Evolutionary conservation across 2,888 invertebrate species (phyloP), one percentile per base, ranked within the genome.

Genomic region (Brenthis daphne): DNA sequence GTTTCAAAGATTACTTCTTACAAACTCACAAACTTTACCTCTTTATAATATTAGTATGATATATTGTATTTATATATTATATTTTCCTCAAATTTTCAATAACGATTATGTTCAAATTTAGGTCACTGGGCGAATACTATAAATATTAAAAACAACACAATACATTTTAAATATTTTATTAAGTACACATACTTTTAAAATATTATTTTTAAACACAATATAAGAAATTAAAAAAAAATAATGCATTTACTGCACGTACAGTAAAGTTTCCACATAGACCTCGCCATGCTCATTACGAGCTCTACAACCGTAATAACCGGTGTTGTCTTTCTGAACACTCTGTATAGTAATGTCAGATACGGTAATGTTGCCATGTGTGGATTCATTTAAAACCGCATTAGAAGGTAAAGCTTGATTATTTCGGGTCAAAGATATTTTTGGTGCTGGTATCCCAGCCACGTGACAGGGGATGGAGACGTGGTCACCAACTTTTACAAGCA

Each of bases 241-340:
- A 11, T 1, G 8, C 37, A 43, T 43, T 71, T 67, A 73, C 43
- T 69, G 67, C 14, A 74, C 70, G 57, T 64, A 65, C 2, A 84
- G 29, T 6, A 79, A 63, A 6, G 79, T 78, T 67, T 89, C 90
- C 0, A 79, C 77, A 58, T 88, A 89, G 2, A 82, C 74, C 8
- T 80, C 77, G 0, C 88, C 90, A 47, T 84, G 69, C 5, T 80
- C 78, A 24, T 88, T 90, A 1, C 75, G 73, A 1, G 83, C 87
- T 24, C 70, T 75, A 73, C 91, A 91, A 1, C 88, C 91, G 60
- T 90, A 91, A 63, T 89, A 90, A 0, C 91, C 91, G 1, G 76
- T 77, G 68, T 88, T 85, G 1, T 67, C 65, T 37, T 83, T 82
- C 68, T 83, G 80, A 0, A 81, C 81, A 6, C 82, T 82, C 56